Percentiles rank a stretch among this genome's conserved stretches.
Conservation (phyloP, 2,797 vertebrate genomes). For the Danio aesculapii region DNA sequence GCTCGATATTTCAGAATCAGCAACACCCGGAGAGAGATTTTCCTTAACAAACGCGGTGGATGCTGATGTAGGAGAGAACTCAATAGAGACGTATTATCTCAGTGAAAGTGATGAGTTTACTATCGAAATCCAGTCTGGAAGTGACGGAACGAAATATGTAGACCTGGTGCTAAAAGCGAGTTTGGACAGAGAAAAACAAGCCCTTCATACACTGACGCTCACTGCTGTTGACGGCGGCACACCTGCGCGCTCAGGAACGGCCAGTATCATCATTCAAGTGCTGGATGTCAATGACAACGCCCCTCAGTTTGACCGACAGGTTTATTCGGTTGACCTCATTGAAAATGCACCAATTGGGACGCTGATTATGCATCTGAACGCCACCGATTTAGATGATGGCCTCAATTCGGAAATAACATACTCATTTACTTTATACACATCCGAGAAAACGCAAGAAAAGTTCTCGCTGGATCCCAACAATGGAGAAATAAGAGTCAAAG, state of each 20-base stretch:
- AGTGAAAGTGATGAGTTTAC: conserved; percentile 82
- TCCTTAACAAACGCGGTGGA: conserved; percentile 86
- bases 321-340: conserved; percentile 73
- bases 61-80: conserved; percentile 83
- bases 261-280: conserved; percentile 81
- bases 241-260: conserved; percentile 79
- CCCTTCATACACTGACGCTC: conserved; percentile 77
- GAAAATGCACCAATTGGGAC: conserved; percentile 77
- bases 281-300: conserved; percentile 86
- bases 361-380: conserved; percentile 79
- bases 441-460: conserved; percentile 81
- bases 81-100: conserved; percentile 83
- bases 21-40: conserved; percentile 82
- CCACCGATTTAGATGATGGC: conserved; percentile 80
- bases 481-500: conserved; percentile 82
- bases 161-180: conserved; percentile 79
- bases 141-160: conserved; percentile 82
- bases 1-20: conserved; percentile 82
- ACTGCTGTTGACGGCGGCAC: conserved; percentile 82
- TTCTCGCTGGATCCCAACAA: conserved; percentile 80
- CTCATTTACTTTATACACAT: conserved; percentile 81
- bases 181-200: conserved; percentile 81
- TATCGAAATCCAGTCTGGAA: conserved; percentile 81
- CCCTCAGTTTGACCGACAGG: conserved; percentile 77
- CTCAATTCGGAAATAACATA: conserved; percentile 74